These are phyloP conservation scores for Cataglyphis livida DNA, from an alignment of 2,888 invertebrate genomes.

Conservation along the genomic window DNA sequence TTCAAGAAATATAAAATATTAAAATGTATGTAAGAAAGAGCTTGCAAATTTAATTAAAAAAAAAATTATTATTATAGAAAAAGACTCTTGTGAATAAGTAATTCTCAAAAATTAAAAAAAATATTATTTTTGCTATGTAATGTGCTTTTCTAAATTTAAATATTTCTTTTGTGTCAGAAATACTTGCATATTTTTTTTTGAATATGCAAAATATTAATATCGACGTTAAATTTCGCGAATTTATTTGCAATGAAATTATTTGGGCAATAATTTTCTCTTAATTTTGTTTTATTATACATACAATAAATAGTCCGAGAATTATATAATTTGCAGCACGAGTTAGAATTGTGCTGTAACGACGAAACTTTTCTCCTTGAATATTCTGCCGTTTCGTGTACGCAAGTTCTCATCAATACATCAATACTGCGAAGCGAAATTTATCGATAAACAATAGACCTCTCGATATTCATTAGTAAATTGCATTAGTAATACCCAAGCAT, in stretches of 20 bases:
- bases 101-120: background rate
- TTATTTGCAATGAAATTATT: slow-evolving; percentile 36
- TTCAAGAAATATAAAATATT: background rate
- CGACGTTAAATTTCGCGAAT: slow-evolving; percentile 16
- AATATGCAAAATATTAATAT: background rate
- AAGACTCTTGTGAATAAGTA: background rate
- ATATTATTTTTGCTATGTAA: background rate
- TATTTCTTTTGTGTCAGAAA: background rate
- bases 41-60: background rate
- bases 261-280: slow-evolving; percentile 38
- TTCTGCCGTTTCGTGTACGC: slow-evolving; percentile 33
- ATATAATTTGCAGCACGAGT: slow-evolving; percentile 46
- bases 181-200: background rate
- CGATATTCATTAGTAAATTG: slow-evolving; percentile 80
- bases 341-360: slow-evolving; percentile 44
- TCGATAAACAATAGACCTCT: slow-evolving; percentile 68
- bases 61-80: background rate
- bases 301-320: slow-evolving; percentile 29
- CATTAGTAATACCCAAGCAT: slow-evolving; percentile 48
- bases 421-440: slow-evolving; percentile 57
- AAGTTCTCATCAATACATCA: slow-evolving; percentile 43
- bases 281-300: slow-evolving; percentile 28
- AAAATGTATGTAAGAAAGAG: background rate
- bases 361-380: slow-evolving; percentile 66
- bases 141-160: background rate